Evolutionary conservation across 2,888 invertebrate genomes (phyloP), one percentile per base, ranked within the genome.

Genomic region (Perithous albicinctus): DNA sequence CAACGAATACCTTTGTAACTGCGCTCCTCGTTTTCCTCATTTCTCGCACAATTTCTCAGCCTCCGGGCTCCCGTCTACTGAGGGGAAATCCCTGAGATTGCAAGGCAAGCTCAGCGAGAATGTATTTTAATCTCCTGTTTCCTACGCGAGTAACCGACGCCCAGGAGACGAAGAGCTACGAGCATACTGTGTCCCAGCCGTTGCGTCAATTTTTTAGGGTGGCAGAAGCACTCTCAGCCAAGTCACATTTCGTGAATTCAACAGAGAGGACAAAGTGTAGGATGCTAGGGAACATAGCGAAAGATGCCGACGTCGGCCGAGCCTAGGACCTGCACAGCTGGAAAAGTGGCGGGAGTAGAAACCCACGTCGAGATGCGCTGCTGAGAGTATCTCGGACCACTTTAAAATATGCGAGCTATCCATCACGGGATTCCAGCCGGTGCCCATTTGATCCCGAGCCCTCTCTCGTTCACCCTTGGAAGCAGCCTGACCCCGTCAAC

Each of bases 371-470:
- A 75, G 83, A 78, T 75, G 80, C 74, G 72, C 59, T 63, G 29
- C 59, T 59, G 56, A 8, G 43, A 59, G 75, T 61, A 48, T 77
- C 84, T 77, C 73, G 54, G 80, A 81, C 77, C 82, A 64, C 82
- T 85, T 85, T 83, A 84, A 84, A 85, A 84, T 84, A 85, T 85
- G 83, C 84, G 84, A 78, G 81, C 78, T 64, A 85, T 85, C 85
- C 81, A 84, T 85, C 84, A 84, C 83, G 78, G 77, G 78, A 84
- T 83, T 84, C 83, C 80, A 82, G 78, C 79, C 84, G 74, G 78
- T 82, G 63, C 77, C 84, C 82, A 86, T 85, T 86, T 86, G 84
- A 85, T 84, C 82, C 80, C 75, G 72, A 78, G 78, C 61, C 64
- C 72, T 63, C 66, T 63, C 66, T 56, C 51, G 73, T 80, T 76